These are phyloP conservation scores for Periparus ater DNA, from an alignment of 2,797 vertebrate genomes.

Conservation along the genomic window DNA sequence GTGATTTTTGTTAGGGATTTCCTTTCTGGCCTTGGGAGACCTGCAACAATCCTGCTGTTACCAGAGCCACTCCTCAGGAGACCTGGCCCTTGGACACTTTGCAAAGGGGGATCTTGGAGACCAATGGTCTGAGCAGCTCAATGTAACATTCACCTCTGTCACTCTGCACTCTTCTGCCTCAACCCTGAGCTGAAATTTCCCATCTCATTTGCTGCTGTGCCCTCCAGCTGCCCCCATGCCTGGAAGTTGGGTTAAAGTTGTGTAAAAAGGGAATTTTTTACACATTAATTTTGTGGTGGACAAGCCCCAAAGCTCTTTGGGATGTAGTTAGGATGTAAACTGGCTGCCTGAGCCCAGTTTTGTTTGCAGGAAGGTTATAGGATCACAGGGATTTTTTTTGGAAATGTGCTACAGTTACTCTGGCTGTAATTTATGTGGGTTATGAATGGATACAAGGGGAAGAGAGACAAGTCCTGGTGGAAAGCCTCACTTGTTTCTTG, in stretches of 20 bases:
- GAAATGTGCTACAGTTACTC: not conserved
- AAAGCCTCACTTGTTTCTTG: not conserved
- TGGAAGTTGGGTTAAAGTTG: fast-evolving
- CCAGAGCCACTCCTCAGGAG: not conserved
- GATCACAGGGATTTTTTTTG: not conserved
- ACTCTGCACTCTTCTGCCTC: not conserved
- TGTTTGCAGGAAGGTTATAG: not conserved
- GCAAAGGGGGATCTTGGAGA: not conserved
- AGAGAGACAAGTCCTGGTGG: not conserved
- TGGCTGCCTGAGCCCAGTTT: not conserved
- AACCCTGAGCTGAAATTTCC: not conserved
- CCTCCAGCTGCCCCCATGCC: fast-evolving
- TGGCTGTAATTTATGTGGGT: not conserved
- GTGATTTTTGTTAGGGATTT: not conserved
- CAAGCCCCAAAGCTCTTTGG: not conserved
- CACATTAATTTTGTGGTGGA: not conserved
- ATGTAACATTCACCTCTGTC: fast-evolving
- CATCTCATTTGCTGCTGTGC: not conserved
- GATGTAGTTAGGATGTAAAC: not conserved
- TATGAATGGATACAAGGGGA: not conserved
- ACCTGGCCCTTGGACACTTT: fast-evolving
- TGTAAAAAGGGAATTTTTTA: not conserved
- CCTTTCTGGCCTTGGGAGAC: not conserved
- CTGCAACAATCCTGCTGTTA: not conserved
- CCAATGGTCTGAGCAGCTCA: not conserved